Base-by-base conservation (phyloP, 2,888 invertebrate genomes). In the Priocnemis perturbator region DNA sequence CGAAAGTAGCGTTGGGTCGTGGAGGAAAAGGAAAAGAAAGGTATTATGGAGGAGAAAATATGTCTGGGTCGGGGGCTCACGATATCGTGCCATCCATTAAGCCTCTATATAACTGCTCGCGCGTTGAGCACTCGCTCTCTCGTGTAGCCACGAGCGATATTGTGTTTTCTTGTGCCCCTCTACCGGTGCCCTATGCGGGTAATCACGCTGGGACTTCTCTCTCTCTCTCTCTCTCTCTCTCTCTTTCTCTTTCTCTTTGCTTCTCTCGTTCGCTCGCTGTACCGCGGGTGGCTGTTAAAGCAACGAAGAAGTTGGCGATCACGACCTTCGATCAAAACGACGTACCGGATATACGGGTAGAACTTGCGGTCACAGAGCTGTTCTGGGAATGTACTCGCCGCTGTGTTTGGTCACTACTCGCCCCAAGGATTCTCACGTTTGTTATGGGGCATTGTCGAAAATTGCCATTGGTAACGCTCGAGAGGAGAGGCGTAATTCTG, bases 81-180 rank as follows among this genome's bases (percentile, higher is more conserved):
- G 66, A 78, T 72, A 74, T 71, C 74, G 64, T 57, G 52, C 52
- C 69, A 53, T 77, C 77, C 72, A 78, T 78, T 78, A 77, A 75
- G 59, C 45, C 53, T 53, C 55, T 64, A 56, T 57, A 44, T 17
- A 58, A 44, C 17, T 20, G 21, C 30, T 45, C 23, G 57, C 60
- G 59, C 19, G 47, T 26, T 56, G 47, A 61, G 65, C 58, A 9
- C 37, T 37, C 37, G 7, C 62, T 14, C 0, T 71, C 60, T 14
- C 30, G 59, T 47, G 48, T 50, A 62, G 60, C 69, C 60, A 58
- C 64, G 45, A 60, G 65, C 71, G 62, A 77, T 79, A 74, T 78
- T 72, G 72, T 71, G 66, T 75, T 77, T 77, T 69, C 69, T 79
- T 67, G 65, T 77, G 67, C 50, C 50, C 50, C 17, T 50, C 19